A percentile compares a stretch with the other conserved stretches of the same genome.
These are phyloP conservation scores for Automeris io DNA, from an alignment of 2,888 invertebrate genomes.

Conservation along the genomic window DNA sequence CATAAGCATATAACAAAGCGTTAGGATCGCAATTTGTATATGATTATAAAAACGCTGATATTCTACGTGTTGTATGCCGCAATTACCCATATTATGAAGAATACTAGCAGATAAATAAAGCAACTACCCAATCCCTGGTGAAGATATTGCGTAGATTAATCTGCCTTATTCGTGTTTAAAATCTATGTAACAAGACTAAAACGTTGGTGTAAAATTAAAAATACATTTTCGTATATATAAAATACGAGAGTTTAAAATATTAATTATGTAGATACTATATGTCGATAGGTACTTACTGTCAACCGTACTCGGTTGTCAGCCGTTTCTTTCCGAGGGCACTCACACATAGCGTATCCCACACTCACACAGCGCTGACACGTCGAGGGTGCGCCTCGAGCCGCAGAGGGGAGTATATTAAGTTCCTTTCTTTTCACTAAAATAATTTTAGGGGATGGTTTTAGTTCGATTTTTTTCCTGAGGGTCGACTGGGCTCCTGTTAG, in stretches of 20 bases:
- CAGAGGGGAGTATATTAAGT: constrained; percentile 76
- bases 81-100: no score
- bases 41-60: no score
- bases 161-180: no score
- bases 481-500: constrained; percentile 52
- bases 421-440: constrained; percentile 78
- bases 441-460: constrained; percentile 76
- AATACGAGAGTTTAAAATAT: neutral
- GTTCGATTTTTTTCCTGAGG: constrained; percentile 71
- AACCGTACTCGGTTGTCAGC: constrained; percentile 50
- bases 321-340: constrained; percentile 55
- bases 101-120: no score
- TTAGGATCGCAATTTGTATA: no score
- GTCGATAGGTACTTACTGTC: constrained; percentile 39
- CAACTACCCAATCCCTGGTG: no score
- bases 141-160: no score
- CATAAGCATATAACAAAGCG: no score
- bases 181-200: no score
- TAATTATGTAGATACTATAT: no score
- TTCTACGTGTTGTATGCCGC: no score
- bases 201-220: no score
- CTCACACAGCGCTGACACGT: constrained; percentile 28
- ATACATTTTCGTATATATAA: neutral
- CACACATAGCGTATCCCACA: constrained; percentile 41
- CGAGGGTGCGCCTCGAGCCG: constrained; percentile 63